phyloP scores from a whole-genome alignment of 2,113 vertebrate genomes.

The Hipposideros armiger region DNA sequence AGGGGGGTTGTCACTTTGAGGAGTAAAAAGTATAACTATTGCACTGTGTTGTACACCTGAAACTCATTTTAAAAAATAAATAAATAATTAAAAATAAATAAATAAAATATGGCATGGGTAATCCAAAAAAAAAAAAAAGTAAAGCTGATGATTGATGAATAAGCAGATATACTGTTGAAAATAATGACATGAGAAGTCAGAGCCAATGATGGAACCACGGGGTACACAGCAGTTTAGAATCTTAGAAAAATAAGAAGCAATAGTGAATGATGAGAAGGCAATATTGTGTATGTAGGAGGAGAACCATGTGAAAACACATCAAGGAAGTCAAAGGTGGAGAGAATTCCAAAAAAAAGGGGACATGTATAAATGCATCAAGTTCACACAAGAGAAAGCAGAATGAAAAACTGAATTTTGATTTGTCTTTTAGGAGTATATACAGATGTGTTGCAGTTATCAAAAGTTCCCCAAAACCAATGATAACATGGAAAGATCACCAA shows the following conservation, averaged over 20 bases:
- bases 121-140: no score
- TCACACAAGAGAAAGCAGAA: neutral
- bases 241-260: neutral
- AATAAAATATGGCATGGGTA: no score
- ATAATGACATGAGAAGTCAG: neutral
- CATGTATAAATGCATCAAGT: neutral
- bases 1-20: no score
- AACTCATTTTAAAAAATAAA: no score
- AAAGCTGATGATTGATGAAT: neutral
- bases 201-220: neutral
- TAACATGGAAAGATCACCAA: neutral
- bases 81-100: no score
- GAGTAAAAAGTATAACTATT: no score
- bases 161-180: neutral
- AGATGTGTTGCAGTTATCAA: neutral
- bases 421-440: neutral
- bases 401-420: neutral
- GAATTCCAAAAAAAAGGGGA: neutral
- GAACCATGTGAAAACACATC: neutral
- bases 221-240: neutral
- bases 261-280: neutral
- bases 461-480: neutral
- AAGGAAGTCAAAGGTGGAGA: neutral
- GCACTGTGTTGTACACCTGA: no score
- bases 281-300: neutral